These are phyloP conservation scores for Lydus trimaculatus DNA, from an alignment of 2,888 invertebrate genomes.

Conservation along the genomic window DNA sequence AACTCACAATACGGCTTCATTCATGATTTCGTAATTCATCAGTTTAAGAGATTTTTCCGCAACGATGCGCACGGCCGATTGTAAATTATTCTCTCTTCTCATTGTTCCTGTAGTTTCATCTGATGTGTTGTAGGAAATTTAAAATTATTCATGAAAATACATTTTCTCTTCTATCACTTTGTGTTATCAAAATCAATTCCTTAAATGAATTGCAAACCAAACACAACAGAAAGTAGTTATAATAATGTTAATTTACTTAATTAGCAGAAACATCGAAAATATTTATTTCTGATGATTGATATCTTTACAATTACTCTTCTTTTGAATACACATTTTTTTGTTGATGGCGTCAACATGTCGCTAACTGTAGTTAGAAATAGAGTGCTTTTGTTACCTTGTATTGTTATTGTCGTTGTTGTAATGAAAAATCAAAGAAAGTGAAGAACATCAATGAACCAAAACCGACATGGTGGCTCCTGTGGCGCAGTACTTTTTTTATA, in stretches of 20 bases:
- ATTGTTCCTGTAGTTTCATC: neutral
- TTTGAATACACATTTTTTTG: slow-evolving; percentile 2
- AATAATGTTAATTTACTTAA: neutral
- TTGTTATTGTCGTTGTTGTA: neutral
- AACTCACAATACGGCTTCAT: neutral
- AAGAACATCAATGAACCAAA: slow-evolving; percentile 10
- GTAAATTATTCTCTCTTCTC: slow-evolving; percentile 8
- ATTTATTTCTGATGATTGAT: neutral
- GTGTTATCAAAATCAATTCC: too few species aligned
- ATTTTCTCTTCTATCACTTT: neutral
- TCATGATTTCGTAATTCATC: slow-evolving; percentile 14
- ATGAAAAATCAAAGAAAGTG: slow-evolving; percentile 9
- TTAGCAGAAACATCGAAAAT: neutral
- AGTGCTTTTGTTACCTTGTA: neutral
- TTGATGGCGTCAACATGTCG: slow-evolving; percentile 8
- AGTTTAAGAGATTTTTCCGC: slow-evolving; percentile 14
- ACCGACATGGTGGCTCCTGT: slow-evolving; percentile 16
- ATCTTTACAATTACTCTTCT: neutral
- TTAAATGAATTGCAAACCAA: too few species aligned
- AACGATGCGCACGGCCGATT: slow-evolving; percentile 9
- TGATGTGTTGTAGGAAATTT: neutral
- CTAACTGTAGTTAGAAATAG: neutral
- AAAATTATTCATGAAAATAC: neutral
- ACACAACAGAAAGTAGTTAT: too few species aligned
- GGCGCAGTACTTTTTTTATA: neutral